Conservation (phyloP, 2,113 vertebrate genomes). For the Alligator sinensis region DNA sequence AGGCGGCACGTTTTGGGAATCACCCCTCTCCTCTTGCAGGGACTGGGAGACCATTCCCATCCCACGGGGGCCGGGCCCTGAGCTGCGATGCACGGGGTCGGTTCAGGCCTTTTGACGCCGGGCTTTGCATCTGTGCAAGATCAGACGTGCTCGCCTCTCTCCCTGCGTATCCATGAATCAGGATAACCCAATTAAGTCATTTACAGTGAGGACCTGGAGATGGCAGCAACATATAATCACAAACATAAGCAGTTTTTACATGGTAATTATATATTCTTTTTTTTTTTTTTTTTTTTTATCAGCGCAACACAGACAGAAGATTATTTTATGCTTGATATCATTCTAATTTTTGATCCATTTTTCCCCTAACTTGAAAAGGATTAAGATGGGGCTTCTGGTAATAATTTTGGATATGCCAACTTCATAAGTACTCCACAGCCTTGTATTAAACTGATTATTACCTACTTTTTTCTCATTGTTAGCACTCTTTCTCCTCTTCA, state of each 20-base stretch:
- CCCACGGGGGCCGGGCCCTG: accelerated
- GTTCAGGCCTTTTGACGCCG: background rate
- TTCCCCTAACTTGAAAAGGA: constrained; percentile 60
- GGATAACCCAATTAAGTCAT: constrained; percentile 75
- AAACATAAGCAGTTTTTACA: constrained; percentile 78
- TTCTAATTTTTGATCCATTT: constrained; percentile 76
- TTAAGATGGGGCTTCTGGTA: constrained; percentile 68
- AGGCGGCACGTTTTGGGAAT: accelerated
- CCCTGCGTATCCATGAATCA: background rate
- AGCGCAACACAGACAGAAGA: constrained; percentile 77
- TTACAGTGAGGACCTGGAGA: constrained; percentile 78
- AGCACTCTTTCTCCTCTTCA: background rate
- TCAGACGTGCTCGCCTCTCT: accelerated
- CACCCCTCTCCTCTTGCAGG: accelerated
- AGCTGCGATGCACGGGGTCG: accelerated
- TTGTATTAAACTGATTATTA: constrained; percentile 28
- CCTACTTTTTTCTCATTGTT: constrained; percentile 29
- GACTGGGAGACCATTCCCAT: background rate
- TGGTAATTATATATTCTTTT: constrained; percentile 75
- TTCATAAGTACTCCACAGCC: background rate
- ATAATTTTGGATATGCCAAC: constrained; percentile 60
- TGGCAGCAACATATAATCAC: constrained; percentile 84
- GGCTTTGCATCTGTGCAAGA: background rate
- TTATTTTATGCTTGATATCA: constrained; percentile 83
- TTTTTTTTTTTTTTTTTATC: constrained; percentile 71